Conservation (phyloP, 2,888 invertebrate genomes). For the Pseudococcus viburni region DNA sequence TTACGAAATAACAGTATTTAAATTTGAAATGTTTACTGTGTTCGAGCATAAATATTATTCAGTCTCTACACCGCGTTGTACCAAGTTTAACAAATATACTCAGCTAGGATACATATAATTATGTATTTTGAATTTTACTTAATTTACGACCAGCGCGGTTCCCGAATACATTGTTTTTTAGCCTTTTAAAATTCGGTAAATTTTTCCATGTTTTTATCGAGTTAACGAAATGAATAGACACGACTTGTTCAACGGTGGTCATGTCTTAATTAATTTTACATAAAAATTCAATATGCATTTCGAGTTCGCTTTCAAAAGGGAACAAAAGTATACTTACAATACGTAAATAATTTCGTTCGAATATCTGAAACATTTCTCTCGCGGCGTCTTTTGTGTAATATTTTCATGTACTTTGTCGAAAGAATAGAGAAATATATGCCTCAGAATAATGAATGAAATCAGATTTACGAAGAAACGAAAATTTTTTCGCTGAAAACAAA, state of each 20-base stretch:
- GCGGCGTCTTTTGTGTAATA: background rate
- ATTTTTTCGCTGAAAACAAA: background rate
- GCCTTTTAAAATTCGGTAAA: background rate
- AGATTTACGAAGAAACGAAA: conserved; percentile 10
- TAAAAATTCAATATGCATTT: conserved; percentile 21
- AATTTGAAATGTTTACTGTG: background rate
- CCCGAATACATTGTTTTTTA: background rate
- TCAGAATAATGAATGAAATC: background rate
- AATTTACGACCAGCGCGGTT: background rate
- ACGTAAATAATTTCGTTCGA: background rate
- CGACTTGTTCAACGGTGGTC: background rate
- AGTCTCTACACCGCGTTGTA: background rate
- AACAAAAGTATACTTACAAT: background rate
- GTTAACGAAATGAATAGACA: background rate
- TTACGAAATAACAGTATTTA: background rate
- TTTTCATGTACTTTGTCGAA: background rate
- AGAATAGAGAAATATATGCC: background rate
- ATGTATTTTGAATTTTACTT: background rate
- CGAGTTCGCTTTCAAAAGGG: background rate
- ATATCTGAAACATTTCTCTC: background rate
- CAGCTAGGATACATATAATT: background rate
- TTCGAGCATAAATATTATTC: background rate
- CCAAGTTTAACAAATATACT: background rate
- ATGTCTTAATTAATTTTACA: background rate
- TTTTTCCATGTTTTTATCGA: background rate